These are phyloP conservation scores for Sebastes minor DNA, from an alignment of 2,797 vertebrate genomes.

Conservation along the genomic window DNA sequence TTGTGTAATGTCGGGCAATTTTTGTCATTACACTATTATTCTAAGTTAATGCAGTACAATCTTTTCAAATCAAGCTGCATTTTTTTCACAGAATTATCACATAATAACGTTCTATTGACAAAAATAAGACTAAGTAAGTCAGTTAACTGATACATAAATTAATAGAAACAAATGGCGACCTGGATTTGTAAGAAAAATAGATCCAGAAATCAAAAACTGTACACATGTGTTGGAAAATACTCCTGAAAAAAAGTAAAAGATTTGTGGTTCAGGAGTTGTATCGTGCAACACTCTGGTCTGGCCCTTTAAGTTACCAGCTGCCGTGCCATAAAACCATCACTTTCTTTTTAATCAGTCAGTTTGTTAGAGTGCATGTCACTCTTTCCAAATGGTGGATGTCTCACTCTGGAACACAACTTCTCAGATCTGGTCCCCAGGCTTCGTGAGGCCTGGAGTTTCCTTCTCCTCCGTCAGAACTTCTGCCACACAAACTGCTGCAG, in stretches of 20 bases:
- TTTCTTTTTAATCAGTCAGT: background rate
- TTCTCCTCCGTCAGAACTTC: slow-evolving; percentile 42
- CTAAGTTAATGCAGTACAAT: rapidly evolving
- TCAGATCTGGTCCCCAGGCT: slow-evolving; percentile 37
- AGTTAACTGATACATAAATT: background rate
- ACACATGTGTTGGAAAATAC: background rate
- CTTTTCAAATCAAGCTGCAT: background rate
- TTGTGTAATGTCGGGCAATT: background rate
- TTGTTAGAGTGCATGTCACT: background rate
- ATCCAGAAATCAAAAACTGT: background rate
- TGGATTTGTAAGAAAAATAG: background rate
- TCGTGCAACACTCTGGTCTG: background rate
- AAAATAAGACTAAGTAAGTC: background rate
- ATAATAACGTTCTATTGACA: rapidly evolving
- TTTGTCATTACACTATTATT: background rate
- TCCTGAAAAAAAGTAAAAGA: background rate
- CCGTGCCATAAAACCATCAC: background rate
- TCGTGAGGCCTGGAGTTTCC: background rate
- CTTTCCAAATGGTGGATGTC: slow-evolving; percentile 5
- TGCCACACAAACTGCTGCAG: slow-evolving; percentile 45
- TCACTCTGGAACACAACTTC: slow-evolving; percentile 13
- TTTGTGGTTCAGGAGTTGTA: background rate
- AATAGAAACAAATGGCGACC: background rate
- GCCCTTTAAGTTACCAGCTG: background rate
- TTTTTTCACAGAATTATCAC: background rate